These are phyloP conservation scores for Drosophila burlai DNA, from an alignment of 1,140 invertebrate genomes.

Conservation along the genomic window DNA sequence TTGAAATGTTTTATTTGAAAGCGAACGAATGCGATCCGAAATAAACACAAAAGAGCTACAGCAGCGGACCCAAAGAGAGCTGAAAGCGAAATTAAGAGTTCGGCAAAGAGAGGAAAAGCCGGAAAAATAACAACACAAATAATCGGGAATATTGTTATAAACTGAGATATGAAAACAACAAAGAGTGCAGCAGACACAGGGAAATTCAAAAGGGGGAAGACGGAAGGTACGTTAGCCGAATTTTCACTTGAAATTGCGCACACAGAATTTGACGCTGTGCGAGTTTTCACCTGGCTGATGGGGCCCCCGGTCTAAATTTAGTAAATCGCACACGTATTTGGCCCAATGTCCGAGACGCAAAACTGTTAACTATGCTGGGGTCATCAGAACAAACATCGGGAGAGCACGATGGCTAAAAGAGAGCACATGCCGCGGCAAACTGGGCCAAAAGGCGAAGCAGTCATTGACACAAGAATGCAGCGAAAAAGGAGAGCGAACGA, in stretches of 20 bases:
- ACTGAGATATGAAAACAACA: constrained; percentile 37
- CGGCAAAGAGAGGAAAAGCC: constrained; percentile 45
- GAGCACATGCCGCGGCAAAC: constrained; percentile 37
- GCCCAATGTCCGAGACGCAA: constrained; percentile 78
- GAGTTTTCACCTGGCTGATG: constrained; percentile 71
- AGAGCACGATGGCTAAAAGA: constrained; percentile 1
- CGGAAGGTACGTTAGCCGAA: constrained; percentile 21
- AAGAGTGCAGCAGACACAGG: constrained; percentile 4
- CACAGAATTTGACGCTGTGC: constrained; percentile 26
- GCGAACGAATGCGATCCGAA: constrained; percentile 67
- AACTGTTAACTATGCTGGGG: constrained; percentile 76
- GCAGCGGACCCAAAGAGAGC: constrained; percentile 23
- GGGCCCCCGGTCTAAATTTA: constrained; percentile 60
- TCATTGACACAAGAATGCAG: constrained; percentile 68
- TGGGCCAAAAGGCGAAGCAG: constrained; percentile 80
- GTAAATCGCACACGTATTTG: constrained; percentile 82
- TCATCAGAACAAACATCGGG: constrained; percentile 41
- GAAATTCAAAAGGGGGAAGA: not conserved
- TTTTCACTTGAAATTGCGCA: constrained; percentile 57
- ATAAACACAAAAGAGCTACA: constrained; percentile 60
- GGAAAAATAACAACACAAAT: constrained; percentile 53
- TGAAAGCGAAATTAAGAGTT: constrained; percentile 18
- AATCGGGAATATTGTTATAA: constrained; percentile 26
- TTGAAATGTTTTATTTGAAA: constrained; percentile 81
- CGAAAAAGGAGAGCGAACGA: constrained; percentile 1